Base-by-base conservation (phyloP, 1,140 invertebrate species). In the Steinernema feltiae region DNA sequence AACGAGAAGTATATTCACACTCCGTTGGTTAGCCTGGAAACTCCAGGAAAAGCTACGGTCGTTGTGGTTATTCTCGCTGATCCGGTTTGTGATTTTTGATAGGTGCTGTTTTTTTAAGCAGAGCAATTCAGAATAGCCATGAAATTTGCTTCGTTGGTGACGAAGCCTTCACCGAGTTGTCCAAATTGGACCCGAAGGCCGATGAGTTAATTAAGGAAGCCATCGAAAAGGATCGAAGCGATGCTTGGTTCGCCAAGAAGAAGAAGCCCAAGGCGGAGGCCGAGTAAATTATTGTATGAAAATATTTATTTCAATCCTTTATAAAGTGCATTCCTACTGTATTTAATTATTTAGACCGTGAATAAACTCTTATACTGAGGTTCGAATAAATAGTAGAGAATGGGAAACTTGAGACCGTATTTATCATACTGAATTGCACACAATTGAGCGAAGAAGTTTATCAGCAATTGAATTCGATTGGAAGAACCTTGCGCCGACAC, bases 101-200 rank as follows among this genome's bases (percentile, higher is more conserved):
- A 63, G n/a, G n/a, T n/a, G n/a, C n/a, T n/a, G 53, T 21, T 63
- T n/a, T 27, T 27, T 15, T 63, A 75, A 48, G 12, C 46, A 21
- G 29, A 15, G 15, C 21, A 69, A 30, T 88, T 82, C 73, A 91
- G 91, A 94, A 98, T 89, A 93, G 91, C 0, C 95, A 98, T 89
- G 95, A 98, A 89, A 98, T 99, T 77, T 98, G 96, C 88, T 98
- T 98, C 88, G 97, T 98, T 18, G 95, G 96, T 79, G 94, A 97
- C 83, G 94, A 97, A 89, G 93, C 91, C 30, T 98, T 96, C 88
- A 88, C 91, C 31, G 89, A 95, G 85, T 87, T 99, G 31, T 97
- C 95, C 0, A 89, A 93, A 83, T 90, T 94, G 15, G 95, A 98
- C 84, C 90, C 92, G 12, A 90, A 92, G 73, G 93, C 91, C 70